Percentiles rank a stretch among this genome's conserved stretches.
Evolutionary conservation across 2,113 vertebrate genomes (phyloP).

Genomic region (Otolemur garnettii): DNA sequence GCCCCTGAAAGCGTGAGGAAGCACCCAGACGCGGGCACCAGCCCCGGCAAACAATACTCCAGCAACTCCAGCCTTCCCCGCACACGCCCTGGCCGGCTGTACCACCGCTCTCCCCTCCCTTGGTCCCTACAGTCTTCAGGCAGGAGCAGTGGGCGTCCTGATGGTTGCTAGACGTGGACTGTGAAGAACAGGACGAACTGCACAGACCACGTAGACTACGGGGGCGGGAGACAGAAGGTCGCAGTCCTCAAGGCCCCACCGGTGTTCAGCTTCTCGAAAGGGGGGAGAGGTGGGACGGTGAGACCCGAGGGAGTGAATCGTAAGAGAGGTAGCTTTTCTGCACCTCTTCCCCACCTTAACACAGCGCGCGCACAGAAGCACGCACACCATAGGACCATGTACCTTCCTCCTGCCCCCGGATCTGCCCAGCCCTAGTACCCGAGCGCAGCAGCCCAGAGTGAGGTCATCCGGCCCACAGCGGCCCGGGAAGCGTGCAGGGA

Average conservation of each 20-base stretch:
- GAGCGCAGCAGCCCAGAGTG: background rate
- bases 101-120: background rate
- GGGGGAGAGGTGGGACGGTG: background rate
- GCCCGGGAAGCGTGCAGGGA: background rate
- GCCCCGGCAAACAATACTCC: constrained; percentile 62
- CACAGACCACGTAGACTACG: background rate
- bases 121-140: background rate
- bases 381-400: background rate
- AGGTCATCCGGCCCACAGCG: background rate
- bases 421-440: background rate
- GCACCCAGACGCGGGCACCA: background rate
- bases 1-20: background rate
- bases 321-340: background rate
- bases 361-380: background rate
- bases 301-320: background rate
- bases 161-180: background rate
- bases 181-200: background rate
- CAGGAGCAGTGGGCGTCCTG: background rate
- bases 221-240: background rate
- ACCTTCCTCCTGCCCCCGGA: constrained; percentile 18
- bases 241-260: background rate
- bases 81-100: background rate
- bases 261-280: background rate
- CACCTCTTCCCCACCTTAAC: constrained; percentile 54
- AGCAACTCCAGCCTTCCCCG: constrained; percentile 53